Conservation (phyloP, 2,113 vertebrate genomes). For the Lagopus muta region DNA sequence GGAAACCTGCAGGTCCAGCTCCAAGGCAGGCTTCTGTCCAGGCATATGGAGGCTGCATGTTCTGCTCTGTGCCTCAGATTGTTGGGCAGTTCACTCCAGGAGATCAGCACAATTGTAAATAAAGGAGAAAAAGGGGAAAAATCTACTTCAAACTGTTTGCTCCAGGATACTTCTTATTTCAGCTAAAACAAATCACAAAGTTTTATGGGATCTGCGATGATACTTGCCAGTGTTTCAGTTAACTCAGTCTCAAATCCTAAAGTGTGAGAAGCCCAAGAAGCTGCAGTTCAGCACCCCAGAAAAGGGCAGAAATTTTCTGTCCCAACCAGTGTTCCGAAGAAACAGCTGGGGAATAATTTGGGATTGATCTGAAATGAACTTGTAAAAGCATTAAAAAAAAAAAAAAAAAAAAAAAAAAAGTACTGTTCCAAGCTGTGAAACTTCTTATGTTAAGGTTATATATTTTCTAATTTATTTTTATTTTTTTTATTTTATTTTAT, state of each 20-base stretch:
- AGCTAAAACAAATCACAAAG: neutral
- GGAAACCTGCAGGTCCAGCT: neutral
- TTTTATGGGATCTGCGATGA: neutral
- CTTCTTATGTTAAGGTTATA: neutral
- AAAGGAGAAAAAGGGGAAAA: neutral
- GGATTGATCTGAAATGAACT: neutral
- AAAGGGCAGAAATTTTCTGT: neutral
- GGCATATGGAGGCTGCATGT: neutral
- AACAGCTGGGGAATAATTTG: neutral
- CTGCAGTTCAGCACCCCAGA: neutral
- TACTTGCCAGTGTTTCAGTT: neutral
- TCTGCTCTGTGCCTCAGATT: neutral
- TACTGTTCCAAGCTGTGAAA: slow-evolving; percentile 53
- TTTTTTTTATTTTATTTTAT: neutral
- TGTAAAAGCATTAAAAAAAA: neutral
- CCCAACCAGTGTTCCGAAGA: neutral
- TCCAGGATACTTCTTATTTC: neutral
- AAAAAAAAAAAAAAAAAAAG: neutral
- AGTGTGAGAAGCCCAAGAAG: neutral
- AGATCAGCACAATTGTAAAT: slow-evolving; percentile 26
- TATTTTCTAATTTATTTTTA: neutral
- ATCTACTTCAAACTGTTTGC: neutral
- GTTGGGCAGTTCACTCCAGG: neutral
- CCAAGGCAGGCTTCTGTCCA: neutral
- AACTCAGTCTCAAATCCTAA: neutral